A percentile compares a stretch with the other conserved stretches of the same genome.
Conservation (phyloP, 2,113 vertebrate genomes). For the Apaloderma vittatum region DNA sequence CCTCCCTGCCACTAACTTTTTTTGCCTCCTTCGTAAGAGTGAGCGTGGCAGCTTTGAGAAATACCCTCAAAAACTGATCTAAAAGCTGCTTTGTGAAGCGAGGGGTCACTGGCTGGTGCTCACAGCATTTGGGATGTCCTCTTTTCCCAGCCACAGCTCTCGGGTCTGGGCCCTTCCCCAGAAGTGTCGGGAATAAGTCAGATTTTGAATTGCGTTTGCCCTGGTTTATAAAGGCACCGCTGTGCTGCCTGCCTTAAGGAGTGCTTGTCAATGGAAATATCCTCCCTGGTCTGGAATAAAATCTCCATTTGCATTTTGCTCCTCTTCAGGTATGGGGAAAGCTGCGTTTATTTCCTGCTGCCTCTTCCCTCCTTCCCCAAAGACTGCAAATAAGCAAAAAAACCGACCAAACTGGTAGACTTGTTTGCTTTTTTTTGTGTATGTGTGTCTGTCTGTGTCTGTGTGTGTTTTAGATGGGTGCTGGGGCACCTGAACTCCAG, state of each 20-base stretch:
- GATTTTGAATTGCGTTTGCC: neutral
- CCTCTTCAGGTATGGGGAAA: neutral
- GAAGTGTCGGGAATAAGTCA: rapidly evolving
- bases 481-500: neutral
- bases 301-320: neutral
- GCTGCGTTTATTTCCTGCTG: neutral
- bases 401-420: neutral
- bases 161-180: rapidly evolving
- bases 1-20: neutral
- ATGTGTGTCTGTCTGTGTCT: no score
- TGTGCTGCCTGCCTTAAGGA: neutral
- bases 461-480: neutral
- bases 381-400: neutral
- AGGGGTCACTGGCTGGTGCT: neutral
- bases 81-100: neutral
- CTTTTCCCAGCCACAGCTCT: neutral
- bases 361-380: neutral
- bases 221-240: neutral
- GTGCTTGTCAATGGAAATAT: neutral
- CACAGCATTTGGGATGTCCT: neutral
- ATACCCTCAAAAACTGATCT: rapidly evolving
- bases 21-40: neutral
- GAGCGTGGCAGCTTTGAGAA: neutral
- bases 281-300: neutral
- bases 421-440: neutral